Evolutionary conservation across 2,888 invertebrate genomes (phyloP).

Genomic region (Crocallis elinguaria): DNA sequence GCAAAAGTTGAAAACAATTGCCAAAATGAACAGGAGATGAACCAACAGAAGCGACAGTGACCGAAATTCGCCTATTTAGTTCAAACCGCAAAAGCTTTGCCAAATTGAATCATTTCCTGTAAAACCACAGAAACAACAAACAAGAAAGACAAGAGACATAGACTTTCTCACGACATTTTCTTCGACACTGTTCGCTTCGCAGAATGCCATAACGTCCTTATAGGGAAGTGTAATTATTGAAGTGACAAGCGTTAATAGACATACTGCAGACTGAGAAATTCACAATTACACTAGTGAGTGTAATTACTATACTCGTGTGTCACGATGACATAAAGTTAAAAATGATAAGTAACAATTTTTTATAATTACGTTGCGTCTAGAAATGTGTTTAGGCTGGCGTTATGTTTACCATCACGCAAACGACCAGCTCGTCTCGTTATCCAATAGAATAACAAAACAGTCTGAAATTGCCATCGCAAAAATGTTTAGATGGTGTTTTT

Average conservation of each 20-base stretch:
- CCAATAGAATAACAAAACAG: no score
- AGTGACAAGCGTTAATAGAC: slow-evolving; percentile 27
- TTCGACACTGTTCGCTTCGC: slow-evolving; percentile 13
- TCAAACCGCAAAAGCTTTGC: slow-evolving; percentile 16
- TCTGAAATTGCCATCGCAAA: no score
- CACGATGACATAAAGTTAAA: background rate
- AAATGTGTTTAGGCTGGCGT: no score
- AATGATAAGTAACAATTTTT: background rate
- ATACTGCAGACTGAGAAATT: slow-evolving; percentile 1
- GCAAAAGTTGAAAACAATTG: background rate
- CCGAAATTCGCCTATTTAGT: slow-evolving; percentile 7
- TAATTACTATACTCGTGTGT: no score
- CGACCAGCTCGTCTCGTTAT: no score
- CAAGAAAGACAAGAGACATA: background rate
- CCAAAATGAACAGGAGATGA: background rate
- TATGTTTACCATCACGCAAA: no score
- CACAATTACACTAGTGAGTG: background rate
- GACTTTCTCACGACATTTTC: slow-evolving; percentile 32
- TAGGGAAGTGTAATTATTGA: slow-evolving; percentile 16
- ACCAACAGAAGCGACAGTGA: slow-evolving; percentile 9
- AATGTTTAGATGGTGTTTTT: no score
- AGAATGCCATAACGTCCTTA: slow-evolving; percentile 20
- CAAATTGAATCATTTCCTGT: slow-evolving; percentile 26
- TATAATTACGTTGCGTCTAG: no score
- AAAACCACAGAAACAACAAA: slow-evolving; percentile 15